phyloP scores from a whole-genome alignment of 30 jellyfish, hydroid and myxozoan genomes.

The Aurelia aurita region DNA sequence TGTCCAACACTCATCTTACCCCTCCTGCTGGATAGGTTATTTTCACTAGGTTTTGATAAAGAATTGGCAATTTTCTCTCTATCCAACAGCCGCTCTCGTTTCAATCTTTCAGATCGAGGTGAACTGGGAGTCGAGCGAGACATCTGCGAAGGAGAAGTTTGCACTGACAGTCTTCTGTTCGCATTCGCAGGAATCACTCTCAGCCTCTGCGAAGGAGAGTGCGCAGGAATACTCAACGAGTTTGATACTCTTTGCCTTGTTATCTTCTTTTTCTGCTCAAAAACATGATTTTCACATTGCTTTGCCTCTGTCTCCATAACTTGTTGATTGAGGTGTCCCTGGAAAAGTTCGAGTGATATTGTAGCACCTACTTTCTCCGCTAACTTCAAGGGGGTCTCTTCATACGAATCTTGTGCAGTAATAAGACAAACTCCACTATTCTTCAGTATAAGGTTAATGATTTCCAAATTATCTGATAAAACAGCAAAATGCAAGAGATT shows the following conservation, averaged over 20 bases:
- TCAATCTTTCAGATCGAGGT: background rate
- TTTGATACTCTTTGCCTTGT: background rate
- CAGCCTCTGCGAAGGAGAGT: too few relatives aligned
- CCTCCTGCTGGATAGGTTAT: background rate
- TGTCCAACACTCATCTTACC: background rate
- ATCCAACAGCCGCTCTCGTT: background rate
- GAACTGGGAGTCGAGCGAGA: conserved; percentile 9
- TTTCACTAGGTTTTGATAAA: background rate
- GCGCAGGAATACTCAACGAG: background rate
- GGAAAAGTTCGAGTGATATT: background rate
- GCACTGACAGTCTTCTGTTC: background rate
- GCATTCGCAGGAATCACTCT: too few relatives aligned
- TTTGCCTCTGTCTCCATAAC: background rate
- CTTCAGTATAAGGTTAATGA: conserved; percentile 13
- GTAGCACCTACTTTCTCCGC: conserved; percentile 13
- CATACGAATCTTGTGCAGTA: conserved; percentile 4
- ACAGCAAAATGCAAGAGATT: conserved; percentile 43
- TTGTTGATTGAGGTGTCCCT: background rate
- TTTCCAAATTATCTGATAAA: conserved; percentile 6
- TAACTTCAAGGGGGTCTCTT: conserved; percentile 12
- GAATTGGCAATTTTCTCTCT: background rate
- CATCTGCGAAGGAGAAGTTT: background rate
- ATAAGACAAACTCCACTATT: conserved; percentile 4
- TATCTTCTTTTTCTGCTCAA: background rate
- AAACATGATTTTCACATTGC: background rate